Evolutionary conservation across 2,113 vertebrate genomes (phyloP).

Genomic region (Hemichromis elongatus): DNA sequence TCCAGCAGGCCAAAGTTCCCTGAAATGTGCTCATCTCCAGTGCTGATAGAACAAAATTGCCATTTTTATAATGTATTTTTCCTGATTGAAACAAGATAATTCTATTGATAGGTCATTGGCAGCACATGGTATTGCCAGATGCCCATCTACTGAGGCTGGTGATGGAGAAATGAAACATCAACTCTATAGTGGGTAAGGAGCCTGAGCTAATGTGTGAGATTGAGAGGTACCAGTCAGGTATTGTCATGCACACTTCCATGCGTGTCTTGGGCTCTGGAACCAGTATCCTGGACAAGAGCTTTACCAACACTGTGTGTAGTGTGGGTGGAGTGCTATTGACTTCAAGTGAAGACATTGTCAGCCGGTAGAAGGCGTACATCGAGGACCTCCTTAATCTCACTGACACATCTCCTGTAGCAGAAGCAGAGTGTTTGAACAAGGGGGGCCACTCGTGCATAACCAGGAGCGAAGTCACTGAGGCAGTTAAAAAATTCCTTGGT

Average conservation of each 20-base stretch:
- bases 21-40: slow-evolving; percentile 75
- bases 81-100: too few species aligned
- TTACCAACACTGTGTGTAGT: not conserved
- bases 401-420: too few species aligned
- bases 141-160: not conserved
- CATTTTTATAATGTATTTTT: too few species aligned
- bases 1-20: slow-evolving; percentile 87
- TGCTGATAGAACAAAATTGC: slow-evolving; percentile 65
- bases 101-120: too few species aligned
- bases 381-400: too few species aligned
- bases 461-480: not conserved
- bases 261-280: not conserved
- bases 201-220: not conserved
- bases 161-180: not conserved
- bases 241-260: not conserved
- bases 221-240: not conserved
- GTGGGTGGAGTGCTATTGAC: not conserved
- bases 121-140: too few species aligned
- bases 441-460: not conserved
- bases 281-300: not conserved
- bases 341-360: not conserved
- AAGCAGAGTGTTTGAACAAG: too few species aligned
- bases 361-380: too few species aligned
- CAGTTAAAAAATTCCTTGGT: not conserved
- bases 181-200: not conserved